Conservation (phyloP, 2,888 invertebrate species). For the Hemaris fuciformis region DNA sequence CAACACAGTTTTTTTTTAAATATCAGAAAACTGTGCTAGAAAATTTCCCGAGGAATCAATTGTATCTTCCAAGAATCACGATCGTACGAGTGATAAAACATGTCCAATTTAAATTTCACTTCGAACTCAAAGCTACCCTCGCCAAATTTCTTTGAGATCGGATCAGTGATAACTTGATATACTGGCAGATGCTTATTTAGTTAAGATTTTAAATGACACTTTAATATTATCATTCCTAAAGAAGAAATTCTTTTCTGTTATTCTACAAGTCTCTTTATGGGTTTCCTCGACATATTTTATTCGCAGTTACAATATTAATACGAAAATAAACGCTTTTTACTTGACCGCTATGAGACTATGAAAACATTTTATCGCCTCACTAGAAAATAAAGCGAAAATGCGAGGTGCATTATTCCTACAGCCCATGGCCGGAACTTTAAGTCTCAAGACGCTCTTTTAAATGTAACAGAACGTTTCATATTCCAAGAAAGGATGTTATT, state of each 20-base stretch:
- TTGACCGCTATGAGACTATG: not conserved
- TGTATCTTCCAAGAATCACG: not conserved
- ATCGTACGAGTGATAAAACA: not conserved
- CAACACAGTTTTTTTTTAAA: too few species aligned
- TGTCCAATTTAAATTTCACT: slow-evolving; percentile 5
- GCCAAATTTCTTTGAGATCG: not conserved
- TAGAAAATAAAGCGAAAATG: not conserved
- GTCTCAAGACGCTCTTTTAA: not conserved
- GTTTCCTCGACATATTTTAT: not conserved
- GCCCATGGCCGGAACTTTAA: not conserved
- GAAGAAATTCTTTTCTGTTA: not conserved
- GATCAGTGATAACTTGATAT: not conserved
- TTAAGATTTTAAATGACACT: not conserved
- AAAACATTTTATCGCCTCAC: not conserved
- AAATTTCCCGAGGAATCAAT: not conserved
- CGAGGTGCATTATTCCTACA: not conserved
- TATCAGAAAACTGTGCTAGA: too few species aligned
- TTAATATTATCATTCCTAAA: not conserved
- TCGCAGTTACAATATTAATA: not conserved
- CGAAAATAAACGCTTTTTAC: not conserved
- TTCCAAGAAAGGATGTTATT: not conserved
- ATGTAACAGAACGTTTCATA: not conserved
- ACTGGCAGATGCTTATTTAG: not conserved
- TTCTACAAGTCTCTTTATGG: too few species aligned
- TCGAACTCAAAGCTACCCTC: not conserved